Conservation (phyloP, 2,113 vertebrate genomes). For the Cephalopterus ornatus region DNA sequence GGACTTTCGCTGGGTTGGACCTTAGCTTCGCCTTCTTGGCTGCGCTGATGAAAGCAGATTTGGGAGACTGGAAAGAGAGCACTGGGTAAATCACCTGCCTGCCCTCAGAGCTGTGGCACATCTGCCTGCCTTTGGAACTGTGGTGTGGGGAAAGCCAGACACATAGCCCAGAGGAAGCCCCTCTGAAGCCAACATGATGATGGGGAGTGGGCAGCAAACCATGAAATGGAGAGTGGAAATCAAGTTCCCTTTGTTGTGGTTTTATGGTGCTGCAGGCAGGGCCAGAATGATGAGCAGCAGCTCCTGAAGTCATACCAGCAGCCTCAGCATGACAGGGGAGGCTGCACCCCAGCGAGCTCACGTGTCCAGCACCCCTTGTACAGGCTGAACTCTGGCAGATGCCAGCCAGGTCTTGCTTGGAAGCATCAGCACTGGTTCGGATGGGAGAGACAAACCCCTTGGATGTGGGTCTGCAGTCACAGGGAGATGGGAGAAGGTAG, state of each 20-base stretch:
- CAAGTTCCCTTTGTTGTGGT: neutral
- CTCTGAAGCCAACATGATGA: neutral
- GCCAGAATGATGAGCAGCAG: neutral
- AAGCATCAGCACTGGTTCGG: neutral
- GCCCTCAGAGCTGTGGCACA: fast-evolving
- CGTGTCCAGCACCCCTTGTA: neutral
- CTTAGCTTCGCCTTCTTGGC: conserved; percentile 94
- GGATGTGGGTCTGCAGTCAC: neutral
- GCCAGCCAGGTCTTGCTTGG: neutral
- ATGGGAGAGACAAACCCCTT: neutral
- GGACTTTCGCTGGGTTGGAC: conserved; percentile 93
- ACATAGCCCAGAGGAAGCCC: neutral
- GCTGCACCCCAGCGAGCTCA: neutral
- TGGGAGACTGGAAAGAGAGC: conserved; percentile 87
- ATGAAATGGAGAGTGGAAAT: neutral
- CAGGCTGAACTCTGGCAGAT: neutral
- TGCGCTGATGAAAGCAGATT: conserved; percentile 98
- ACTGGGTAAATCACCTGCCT: neutral
- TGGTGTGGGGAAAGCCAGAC: neutral
- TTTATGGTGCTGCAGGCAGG: neutral
- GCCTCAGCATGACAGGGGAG: neutral
- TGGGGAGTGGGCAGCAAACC: neutral
- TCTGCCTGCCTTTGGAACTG: neutral
- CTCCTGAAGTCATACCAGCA: neutral
- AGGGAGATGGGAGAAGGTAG: neutral